Evolutionary conservation across 2,797 vertebrate species (phyloP).

Genomic region (Sebastes itinus): DNA sequence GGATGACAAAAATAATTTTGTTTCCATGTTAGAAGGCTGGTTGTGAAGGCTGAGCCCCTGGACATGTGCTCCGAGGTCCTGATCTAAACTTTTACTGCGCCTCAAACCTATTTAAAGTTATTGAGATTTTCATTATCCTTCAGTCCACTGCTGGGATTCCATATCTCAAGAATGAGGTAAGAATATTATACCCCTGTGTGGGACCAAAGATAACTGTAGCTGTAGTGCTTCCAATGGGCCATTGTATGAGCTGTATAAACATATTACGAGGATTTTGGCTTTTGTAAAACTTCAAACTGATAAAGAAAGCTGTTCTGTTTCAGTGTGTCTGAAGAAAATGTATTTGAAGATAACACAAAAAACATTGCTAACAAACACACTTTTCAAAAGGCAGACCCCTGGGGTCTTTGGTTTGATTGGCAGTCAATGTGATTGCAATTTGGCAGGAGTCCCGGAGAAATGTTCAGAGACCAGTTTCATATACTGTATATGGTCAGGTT

Average conservation of each 20-base stretch:
- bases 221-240: slow-evolving; percentile 35
- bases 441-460: slow-evolving; percentile 66
- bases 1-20: slow-evolving; percentile 49
- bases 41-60: slow-evolving; percentile 36
- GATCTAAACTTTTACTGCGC: slow-evolving; percentile 41
- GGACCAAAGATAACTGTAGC: slow-evolving; percentile 51
- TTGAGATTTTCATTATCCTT: slow-evolving; percentile 68
- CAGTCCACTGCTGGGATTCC: slow-evolving; percentile 53
- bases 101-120: slow-evolving; percentile 56
- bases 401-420: slow-evolving; percentile 66
- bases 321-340: slow-evolving; percentile 32
- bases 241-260: slow-evolving; percentile 44
- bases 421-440: slow-evolving; percentile 70
- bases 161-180: slow-evolving; percentile 69
- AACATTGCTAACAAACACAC: slow-evolving; percentile 50
- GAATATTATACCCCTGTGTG: slow-evolving; percentile 61
- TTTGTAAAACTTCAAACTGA: slow-evolving; percentile 49
- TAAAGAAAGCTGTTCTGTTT: slow-evolving; percentile 46
- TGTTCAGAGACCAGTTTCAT: slow-evolving; percentile 35
- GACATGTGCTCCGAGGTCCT: slow-evolving; percentile 46
- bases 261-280: slow-evolving; percentile 49
- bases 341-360: slow-evolving; percentile 56
- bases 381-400: slow-evolving; percentile 40
- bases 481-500: slow-evolving; percentile 54
- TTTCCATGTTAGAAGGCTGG: slow-evolving; percentile 33